These are phyloP conservation scores for Oxygymnocypris stewartii DNA, from an alignment of 2,113 vertebrate genomes.

Conservation along the genomic window DNA sequence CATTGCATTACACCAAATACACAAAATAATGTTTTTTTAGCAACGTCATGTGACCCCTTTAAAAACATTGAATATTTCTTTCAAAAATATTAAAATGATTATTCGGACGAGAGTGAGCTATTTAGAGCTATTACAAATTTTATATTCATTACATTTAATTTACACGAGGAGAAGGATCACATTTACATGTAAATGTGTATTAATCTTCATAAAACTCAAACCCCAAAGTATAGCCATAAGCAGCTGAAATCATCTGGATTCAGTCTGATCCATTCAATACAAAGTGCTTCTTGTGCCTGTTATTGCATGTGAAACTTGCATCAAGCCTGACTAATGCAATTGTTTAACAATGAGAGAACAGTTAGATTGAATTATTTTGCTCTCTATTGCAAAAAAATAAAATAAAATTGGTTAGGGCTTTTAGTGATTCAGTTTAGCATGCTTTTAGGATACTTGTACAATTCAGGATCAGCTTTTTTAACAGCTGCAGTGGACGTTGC, in stretches of 20 bases:
- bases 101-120: neutral
- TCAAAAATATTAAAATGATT: neutral
- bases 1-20: no score
- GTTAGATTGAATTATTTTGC: neutral
- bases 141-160: neutral
- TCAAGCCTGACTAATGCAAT: neutral
- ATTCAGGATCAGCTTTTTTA: neutral
- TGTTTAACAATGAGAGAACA: neutral
- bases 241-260: constrained; percentile 1
- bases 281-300: neutral
- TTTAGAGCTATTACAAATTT: neutral
- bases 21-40: no score
- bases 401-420: neutral
- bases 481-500: neutral
- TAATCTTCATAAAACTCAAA: neutral
- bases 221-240: neutral
- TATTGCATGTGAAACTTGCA: neutral
- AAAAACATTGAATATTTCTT: neutral
- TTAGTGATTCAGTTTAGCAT: neutral
- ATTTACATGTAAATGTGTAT: constrained; percentile 2
- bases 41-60: no score
- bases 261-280: neutral
- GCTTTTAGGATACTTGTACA: neutral
- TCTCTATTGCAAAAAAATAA: neutral
- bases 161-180: neutral